Evolutionary conservation across 1,140 invertebrate species (phyloP), one percentile per base, ranked within the genome.

Genomic region (Oryctes rhinoceros): DNA sequence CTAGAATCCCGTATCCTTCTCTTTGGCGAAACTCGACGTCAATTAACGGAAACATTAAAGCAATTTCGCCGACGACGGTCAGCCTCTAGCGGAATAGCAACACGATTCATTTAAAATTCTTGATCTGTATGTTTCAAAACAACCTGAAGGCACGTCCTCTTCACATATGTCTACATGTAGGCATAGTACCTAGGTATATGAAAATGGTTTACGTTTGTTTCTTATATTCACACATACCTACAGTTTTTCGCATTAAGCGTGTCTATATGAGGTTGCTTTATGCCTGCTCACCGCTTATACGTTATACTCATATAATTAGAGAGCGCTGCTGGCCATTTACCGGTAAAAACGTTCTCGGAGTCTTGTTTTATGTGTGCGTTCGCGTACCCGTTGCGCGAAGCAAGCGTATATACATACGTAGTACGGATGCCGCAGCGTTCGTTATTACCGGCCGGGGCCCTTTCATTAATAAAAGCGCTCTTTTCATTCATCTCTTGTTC

Each of bases 1-100:
- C 13, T 13, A 20, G 39, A 44, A 18, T 62, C 7, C 20, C 7
- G 20, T 30, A 37, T 24, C 20, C 18, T 71, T 37, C 37, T 37
- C 24, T 35, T 71, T 24, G 3, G 18, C 18, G 24, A 71, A 71
- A 71, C 20, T 35, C 24, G 65, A 30, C 65, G 24, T 71, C 20
- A 71, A 71, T 71, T 24, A 71, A 71, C 65, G 4, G 35, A 71
- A 71, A 71, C 65, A 35, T 71, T 71, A 71, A 71, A 71, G 65
- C 18, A 71, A 71, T 71, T 71, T 71, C 15, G 4, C 65, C 65
- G 65, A 24, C 53, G 39, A 44, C 53, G 39, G 13, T 4, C 15
- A 59, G n/a, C 15, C n/a, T 30, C 24, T 18, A n/a, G 15, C n/a
- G 53, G 53, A n/a, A n/a, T 59, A 59, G 3, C n/a, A 3, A 6